Percentiles rank a stretch among this genome's conserved stretches.
Conservation (phyloP, 1,140 invertebrate species). For the Panulirus ornatus region DNA sequence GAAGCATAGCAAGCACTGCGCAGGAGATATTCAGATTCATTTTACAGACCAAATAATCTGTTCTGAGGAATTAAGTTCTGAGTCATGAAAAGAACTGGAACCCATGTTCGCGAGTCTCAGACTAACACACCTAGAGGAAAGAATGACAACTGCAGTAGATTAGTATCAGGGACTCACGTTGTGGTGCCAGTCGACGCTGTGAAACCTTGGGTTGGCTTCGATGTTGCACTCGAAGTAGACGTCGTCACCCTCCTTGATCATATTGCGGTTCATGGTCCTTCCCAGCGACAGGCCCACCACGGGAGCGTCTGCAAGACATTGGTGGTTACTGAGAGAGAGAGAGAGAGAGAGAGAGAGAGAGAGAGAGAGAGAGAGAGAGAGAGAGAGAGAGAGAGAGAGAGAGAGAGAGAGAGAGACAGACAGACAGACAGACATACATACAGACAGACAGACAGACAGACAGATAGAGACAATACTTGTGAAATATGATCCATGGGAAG, state of each 20-base stretch:
- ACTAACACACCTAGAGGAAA: neutral
- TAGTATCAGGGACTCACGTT: conserved; percentile 35
- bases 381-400: conserved; percentile 37
- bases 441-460: too few relatives aligned
- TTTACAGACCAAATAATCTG: too few relatives aligned
- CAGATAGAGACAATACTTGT: too few relatives aligned
- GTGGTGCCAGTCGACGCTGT: conserved; percentile 49
- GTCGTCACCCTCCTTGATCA: conserved; percentile 52
- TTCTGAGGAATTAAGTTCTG: too few relatives aligned
- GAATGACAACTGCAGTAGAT: neutral
- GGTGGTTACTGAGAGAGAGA: neutral
- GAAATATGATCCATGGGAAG: too few relatives aligned
- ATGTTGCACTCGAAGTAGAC: conserved; percentile 56
- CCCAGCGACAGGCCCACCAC: conserved; percentile 39
- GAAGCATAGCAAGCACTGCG: too few relatives aligned
- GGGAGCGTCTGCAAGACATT: conserved; percentile 33
- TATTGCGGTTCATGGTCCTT: conserved; percentile 16
- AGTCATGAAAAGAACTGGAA: too few relatives aligned
- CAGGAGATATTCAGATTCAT: too few relatives aligned
- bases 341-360: neutral
- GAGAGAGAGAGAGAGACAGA: conserved; percentile 29
- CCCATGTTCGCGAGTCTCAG: too few relatives aligned
- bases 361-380: conserved; percentile 28
- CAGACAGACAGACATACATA: too few relatives aligned
- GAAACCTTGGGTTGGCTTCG: conserved; percentile 49